phyloP scores from a whole-genome alignment of 2,888 invertebrate species.

The Ornithoptera priamus region DNA sequence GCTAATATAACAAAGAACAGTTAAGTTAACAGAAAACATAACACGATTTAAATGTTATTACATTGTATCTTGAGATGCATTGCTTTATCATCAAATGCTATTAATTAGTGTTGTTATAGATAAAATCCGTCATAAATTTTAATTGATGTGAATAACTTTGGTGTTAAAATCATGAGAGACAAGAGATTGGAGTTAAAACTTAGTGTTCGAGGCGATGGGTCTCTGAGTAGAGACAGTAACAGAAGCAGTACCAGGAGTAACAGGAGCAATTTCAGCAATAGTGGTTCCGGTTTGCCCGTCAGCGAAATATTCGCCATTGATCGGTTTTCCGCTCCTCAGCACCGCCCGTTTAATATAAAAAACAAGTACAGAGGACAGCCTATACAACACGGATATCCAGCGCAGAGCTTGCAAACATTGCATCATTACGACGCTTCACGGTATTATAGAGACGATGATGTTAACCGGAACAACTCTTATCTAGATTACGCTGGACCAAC shows the following conservation, averaged over 20 bases:
- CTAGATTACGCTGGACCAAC: constrained; percentile 52
- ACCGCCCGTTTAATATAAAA: constrained; percentile 64
- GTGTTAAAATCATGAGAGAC: constrained; percentile 59
- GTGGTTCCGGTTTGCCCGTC: constrained; percentile 57
- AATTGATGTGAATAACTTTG: constrained; percentile 5
- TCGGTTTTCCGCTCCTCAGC: constrained; percentile 64
- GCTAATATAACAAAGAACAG: constrained; percentile 62
- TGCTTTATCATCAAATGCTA: constrained; percentile 37
- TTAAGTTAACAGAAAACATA: constrained; percentile 61
- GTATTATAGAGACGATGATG: constrained; percentile 41
- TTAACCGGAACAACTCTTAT: constrained; percentile 55
- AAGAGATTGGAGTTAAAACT: constrained; percentile 73
- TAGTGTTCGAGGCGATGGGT: constrained; percentile 74
- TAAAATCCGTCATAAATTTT: background rate
- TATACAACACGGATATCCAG: constrained; percentile 63
- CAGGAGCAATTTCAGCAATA: constrained; percentile 60
- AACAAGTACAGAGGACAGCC: constrained; percentile 64
- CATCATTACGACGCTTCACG: constrained; percentile 57
- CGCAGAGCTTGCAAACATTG: constrained; percentile 66
- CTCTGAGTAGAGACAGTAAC: constrained; percentile 61
- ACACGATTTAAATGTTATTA: constrained; percentile 55
- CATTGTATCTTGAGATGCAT: constrained; percentile 54
- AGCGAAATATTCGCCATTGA: constrained; percentile 73
- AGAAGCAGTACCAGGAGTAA: constrained; percentile 70
- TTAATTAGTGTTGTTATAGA: no score